A percentile compares a stretch with the other conserved stretches of the same genome.
These are phyloP conservation scores for Perognathus longimembris DNA, from an alignment of 2,113 vertebrate genomes.

Conservation along the genomic window DNA sequence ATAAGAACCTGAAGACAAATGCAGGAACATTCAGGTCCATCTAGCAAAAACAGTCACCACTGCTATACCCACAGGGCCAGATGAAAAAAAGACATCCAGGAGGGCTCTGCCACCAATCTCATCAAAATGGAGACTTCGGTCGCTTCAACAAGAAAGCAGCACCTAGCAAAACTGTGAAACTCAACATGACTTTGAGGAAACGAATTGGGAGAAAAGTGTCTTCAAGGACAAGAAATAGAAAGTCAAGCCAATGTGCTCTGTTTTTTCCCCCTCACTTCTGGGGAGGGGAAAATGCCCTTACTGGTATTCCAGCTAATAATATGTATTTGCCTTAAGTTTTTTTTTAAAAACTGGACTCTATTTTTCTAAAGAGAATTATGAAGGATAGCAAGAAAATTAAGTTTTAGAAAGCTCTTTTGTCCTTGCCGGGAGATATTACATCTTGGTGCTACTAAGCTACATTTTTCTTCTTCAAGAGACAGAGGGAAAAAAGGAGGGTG, in stretches of 20 bases:
- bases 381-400: slow-evolving; percentile 29
- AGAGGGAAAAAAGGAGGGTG: neutral
- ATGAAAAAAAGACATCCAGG: neutral
- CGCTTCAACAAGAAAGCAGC: neutral
- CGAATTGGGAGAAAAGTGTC: neutral
- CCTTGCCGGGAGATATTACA: neutral
- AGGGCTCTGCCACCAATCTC: slow-evolving; percentile 2
- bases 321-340: neutral
- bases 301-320: neutral
- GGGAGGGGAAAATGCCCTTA: neutral
- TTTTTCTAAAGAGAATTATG: slow-evolving; percentile 24
- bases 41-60: neutral
- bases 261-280: neutral
- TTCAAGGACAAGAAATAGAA: neutral
- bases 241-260: too few species aligned
- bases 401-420: slow-evolving; percentile 50
- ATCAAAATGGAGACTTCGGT: slow-evolving; percentile 66
- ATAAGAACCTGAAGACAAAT: neutral
- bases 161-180: slow-evolving; percentile 44
- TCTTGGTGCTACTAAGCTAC: neutral
- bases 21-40: neutral
- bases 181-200: slow-evolving; percentile 32
- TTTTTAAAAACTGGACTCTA: neutral
- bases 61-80: neutral
- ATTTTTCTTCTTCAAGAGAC: neutral